Base-by-base conservation (phyloP, 1,140 invertebrate genomes). In the Littorina saxatilis region DNA sequence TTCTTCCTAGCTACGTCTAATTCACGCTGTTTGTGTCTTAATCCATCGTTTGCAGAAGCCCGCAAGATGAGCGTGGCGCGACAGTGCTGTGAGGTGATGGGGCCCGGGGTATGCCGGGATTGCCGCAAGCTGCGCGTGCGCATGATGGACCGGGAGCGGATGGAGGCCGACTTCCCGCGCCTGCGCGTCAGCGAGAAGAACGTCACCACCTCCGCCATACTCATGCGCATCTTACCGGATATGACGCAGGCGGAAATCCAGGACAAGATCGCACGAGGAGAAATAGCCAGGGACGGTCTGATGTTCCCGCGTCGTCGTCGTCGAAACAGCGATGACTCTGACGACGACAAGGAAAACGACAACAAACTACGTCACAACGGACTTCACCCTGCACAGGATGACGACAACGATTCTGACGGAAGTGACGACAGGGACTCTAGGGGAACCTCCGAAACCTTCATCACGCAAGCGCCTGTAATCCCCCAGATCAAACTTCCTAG, bases 1-100 rank as follows among this genome's bases (percentile, higher is more conserved):
- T n/a, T n/a, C n/a, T n/a, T n/a, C n/a, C n/a, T n/a, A n/a, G n/a
- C n/a, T n/a, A n/a, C n/a, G n/a, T n/a, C n/a, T n/a, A n/a, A n/a
- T n/a, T n/a, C n/a, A n/a, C n/a, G n/a, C n/a, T n/a, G n/a, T n/a
- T n/a, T n/a, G n/a, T n/a, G n/a, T n/a, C n/a, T n/a, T n/a, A n/a
- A n/a, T n/a, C n/a, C n/a, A n/a, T n/a, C n/a, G n/a, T n/a, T n/a
- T 39, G 0, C 39, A 73, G 70, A 73, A 27, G 43, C 70, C 43
- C 70, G 39, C 20, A 47, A 52, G n/a, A 47, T 73, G 70, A 76
- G 74, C n/a, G 81, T 84, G 15, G 77, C 55, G 2, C 40, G 80
- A 23, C 83, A 87, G 47, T 87, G 84, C 75, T 87, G 85, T 61
- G 86, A 87, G 72, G 82, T 87, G 35, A 83, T 87, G 83, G 86